These are phyloP conservation scores for Myotis lucifugus DNA, from an alignment of 2,113 vertebrate species.

Conservation along the genomic window DNA sequence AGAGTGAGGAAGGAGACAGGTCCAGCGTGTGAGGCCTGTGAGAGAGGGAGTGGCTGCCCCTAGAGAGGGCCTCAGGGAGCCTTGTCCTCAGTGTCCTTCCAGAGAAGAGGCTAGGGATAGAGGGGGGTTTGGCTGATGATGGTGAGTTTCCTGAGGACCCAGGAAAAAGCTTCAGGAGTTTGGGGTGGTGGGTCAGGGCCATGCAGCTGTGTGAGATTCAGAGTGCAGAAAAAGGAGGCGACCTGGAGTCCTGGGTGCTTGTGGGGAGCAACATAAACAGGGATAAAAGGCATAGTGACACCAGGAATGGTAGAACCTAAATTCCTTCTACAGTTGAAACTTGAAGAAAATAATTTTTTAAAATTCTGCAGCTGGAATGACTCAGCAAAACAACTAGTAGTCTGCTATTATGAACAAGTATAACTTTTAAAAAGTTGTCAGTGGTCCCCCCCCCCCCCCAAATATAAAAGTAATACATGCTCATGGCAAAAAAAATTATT, in stretches of 20 bases:
- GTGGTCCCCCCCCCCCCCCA: neutral
- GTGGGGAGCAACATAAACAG: neutral
- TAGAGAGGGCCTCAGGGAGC: too few relatives aligned
- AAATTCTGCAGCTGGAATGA: neutral
- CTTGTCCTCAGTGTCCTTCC: too few relatives aligned
- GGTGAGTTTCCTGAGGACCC: neutral
- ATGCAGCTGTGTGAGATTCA: neutral
- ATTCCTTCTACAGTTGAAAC: constrained; percentile 4
- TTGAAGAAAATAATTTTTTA: neutral
- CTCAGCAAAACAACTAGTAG: constrained; percentile 5
- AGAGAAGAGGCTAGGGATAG: neutral
- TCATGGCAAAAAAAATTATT: neutral
- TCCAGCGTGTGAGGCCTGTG: neutral
- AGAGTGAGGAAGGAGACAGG: neutral
- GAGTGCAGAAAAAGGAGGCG: neutral
- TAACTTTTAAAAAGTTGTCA: neutral
- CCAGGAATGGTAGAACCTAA: neutral
- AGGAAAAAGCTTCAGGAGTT: neutral
- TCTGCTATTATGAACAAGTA: neutral
- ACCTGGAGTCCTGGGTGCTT: neutral
- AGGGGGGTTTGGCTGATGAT: neutral
- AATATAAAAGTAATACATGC: neutral
- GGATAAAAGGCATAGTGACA: neutral
- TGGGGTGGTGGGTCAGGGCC: neutral
- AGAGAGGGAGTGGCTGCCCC: neutral